A percentile compares a stretch with the other conserved stretches of the same genome.
Evolutionary conservation across 2,797 vertebrate genomes (phyloP).

Genomic region (Cheirogaleus major): DNA sequence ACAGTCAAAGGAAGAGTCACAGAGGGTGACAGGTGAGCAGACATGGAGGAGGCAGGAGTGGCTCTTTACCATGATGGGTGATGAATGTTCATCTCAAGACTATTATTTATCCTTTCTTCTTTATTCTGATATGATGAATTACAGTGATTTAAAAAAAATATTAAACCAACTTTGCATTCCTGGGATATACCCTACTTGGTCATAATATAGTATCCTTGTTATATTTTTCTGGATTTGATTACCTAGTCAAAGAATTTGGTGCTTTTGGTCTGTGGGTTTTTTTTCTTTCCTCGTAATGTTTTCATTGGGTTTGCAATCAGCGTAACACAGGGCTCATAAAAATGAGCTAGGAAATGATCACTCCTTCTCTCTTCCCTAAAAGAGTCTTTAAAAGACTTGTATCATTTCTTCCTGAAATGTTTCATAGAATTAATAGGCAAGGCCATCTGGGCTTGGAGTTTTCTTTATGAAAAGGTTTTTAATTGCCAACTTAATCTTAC

Average conservation of each 20-base stretch:
- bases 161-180: background rate
- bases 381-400: background rate
- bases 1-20: background rate
- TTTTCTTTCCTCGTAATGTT: background rate
- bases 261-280: background rate
- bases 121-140: background rate
- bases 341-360: background rate
- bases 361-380: background rate
- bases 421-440: background rate
- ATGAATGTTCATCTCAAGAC: background rate
- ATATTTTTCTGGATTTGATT: background rate
- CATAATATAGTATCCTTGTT: background rate
- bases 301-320: background rate
- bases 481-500: background rate
- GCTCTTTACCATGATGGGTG: background rate
- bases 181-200: background rate
- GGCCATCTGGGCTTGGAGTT: background rate
- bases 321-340: background rate
- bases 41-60: background rate
- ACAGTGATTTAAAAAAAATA: background rate
- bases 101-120: background rate
- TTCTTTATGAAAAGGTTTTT: background rate
- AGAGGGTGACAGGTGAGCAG: background rate
- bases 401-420: background rate
- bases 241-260: background rate